Evolutionary conservation across 1,140 invertebrate species (phyloP), one percentile per base, ranked within the genome.

Genomic region (Halesus radiatus): DNA sequence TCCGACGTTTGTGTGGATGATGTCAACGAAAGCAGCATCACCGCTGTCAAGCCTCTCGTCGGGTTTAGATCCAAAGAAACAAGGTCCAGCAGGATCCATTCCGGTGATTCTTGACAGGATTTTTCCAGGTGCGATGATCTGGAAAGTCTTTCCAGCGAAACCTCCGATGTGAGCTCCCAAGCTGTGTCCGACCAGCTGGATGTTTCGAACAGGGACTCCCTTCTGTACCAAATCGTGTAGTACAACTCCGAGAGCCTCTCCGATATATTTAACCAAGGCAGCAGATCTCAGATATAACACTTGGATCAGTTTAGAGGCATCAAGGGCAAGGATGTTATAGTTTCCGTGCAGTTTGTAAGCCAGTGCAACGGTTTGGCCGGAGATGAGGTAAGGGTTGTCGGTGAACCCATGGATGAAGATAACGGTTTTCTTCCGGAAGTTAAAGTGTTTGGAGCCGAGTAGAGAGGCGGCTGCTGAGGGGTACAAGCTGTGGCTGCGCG

Each of bases 21-120:
- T 89, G 83, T 95, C 94, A 0, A 96, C 94, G 73, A 93, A 94
- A 8, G 89, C 86, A 1, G 94, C 95, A 83, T 96, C 94, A 0
- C 88, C 87, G 1, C 87, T 84, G 82, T 92, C 91, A 0, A 96
- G 85, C 23, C 93, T 88, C 53, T 91, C 87, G 0, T 90, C 87
- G 0, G 88, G 80, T 5, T 90, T 89, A 1, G 91, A 87, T 37
- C 90, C 81, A 7, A 88, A 90, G 85, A 94, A 95, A 78, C 90
- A 89, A 0, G 94, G 94, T 3, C 92, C 91, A 0, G 94, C 94
- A 1, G 94, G 93, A 87, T 96, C 94, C 84, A 95, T 84, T 0
- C 92, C 93, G 15, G 93, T 91, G 18, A 95, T 93, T 20, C 93
- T 53, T 1, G 62, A 22, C 4, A 78, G 16, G 23, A 56, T 70